Conservation (phyloP, 1,140 invertebrate species). For the Eurosta solidaginis region DNA sequence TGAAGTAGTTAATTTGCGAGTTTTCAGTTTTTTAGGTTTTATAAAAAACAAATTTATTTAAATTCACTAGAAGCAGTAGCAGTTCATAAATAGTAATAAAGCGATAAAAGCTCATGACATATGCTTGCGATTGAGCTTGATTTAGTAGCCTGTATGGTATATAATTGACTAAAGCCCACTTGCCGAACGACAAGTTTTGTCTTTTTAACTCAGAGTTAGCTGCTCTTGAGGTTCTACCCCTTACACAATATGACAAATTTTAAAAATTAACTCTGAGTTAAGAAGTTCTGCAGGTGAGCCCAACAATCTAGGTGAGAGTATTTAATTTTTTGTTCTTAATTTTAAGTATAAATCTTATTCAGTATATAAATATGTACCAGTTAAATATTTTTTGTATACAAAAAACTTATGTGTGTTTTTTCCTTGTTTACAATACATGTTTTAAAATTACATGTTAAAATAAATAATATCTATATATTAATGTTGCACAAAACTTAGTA, state of each 20-base stretch:
- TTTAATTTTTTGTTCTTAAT: neutral
- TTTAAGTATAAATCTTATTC: constrained; percentile 1
- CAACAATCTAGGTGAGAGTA: neutral
- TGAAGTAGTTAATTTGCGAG: too few species aligned
- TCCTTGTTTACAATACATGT: neutral
- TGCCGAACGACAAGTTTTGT: too few species aligned
- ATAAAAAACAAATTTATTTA: constrained; percentile 2
- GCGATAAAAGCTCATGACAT: neutral
- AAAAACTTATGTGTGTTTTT: neutral
- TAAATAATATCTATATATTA: constrained; percentile 17
- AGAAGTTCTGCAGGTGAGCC: too few species aligned
- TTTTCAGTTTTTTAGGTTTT: neutral
- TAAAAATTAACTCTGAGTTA: too few species aligned
- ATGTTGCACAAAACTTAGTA: constrained; percentile 1
- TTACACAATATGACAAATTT: too few species aligned
- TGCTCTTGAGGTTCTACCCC: too few species aligned
- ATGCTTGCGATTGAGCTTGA: neutral
- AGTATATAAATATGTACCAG: too few species aligned
- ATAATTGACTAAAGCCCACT: neutral
- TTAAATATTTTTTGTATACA: neutral
- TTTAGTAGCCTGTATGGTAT: constrained; percentile 9
- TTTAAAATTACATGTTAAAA: constrained; percentile 8
- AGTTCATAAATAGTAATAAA: constrained; percentile 1
- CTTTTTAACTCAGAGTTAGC: too few species aligned
- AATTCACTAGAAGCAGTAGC: constrained; percentile 4